Base-by-base conservation (phyloP, 2,888 invertebrate genomes). In the Psylliodes chrysocephalus region DNA sequence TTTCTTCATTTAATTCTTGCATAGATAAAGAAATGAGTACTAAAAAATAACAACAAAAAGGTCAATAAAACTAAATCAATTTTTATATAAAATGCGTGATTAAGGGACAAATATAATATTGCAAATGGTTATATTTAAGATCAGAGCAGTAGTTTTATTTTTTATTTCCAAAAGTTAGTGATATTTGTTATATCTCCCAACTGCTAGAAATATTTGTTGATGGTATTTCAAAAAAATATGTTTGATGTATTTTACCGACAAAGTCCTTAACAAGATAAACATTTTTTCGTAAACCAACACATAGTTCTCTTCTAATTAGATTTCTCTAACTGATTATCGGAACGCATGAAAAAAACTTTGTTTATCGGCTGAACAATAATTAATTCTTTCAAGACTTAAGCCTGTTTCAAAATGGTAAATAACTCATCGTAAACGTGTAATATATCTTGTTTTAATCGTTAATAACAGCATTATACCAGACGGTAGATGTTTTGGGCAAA, bases 401-500 rank as follows among this genome's bases (percentile, higher is more conserved):
- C 55, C 22, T 51, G 60, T 49, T 59, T 59, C 51, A 63, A 66
- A 62, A 59, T 59, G 55, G 59, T 63, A 62, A 62, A 53, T 65
- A 65, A 59, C 59, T 60, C 66, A 66, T 66, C 51, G 57, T 63
- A 60, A 66, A 66, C 38, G 62, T 66, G 59, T 62, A 62, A 65
- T 63, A 66, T 66, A 66, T 66, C 66, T 66, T 62, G 51, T 59
- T 44, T 38, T 59, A 54, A 59, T 60, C 66, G 62, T 66, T 62
- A 62, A 66, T 66, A 62, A 47, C 46, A 64, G 60, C 66, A 51
- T 56, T 40, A 55, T 65, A 65, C 53, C 51, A 61, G 65, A 54
- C 63, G 66, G 63, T 63, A 68, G 66, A 68, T 65, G 65, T 67
- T 71, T 73, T 68, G 57, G 67, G 66, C 60, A 68, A 65, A 62